Evolutionary conservation across 2,113 vertebrate species (phyloP).

Genomic region (Falcunculus frontatus): DNA sequence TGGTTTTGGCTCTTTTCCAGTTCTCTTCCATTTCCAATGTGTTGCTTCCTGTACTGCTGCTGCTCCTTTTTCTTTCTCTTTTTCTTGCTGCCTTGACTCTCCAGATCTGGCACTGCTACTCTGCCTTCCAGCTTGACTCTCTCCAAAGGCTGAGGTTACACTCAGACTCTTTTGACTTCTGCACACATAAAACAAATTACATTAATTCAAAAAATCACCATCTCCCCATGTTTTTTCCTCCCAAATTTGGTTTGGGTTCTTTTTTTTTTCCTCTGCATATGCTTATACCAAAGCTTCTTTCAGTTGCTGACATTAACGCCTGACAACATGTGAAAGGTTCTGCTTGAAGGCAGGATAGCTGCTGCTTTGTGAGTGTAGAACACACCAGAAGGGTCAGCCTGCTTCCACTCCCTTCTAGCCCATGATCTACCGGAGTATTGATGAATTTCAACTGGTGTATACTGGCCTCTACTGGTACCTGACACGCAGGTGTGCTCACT

Average conservation of each 20-base stretch:
- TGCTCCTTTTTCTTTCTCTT: conserved; percentile 51
- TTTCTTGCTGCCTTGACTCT: conserved; percentile 78
- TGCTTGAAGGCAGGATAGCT: conserved; percentile 3
- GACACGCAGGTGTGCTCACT: neutral
- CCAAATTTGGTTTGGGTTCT: neutral
- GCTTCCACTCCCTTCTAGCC: neutral
- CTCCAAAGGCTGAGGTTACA: conserved; percentile 69
- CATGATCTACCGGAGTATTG: neutral
- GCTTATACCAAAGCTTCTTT: conserved; percentile 8
- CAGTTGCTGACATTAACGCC: neutral
- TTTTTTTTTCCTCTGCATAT: neutral
- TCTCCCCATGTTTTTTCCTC: neutral
- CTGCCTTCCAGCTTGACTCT: conserved; percentile 72
- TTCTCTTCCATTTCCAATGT: neutral
- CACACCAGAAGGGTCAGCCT: neutral
- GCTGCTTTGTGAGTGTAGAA: conserved; percentile 18
- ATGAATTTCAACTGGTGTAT: conserved; percentile 15
- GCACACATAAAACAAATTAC: neutral
- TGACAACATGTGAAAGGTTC: neutral
- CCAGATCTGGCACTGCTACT: conserved; percentile 78
- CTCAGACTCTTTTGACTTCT: conserved; percentile 66
- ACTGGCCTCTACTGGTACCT: conserved; percentile 53
- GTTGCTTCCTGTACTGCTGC: neutral
- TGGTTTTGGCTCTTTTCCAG: neutral
- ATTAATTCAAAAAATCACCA: neutral